Conservation (phyloP, 2,113 vertebrate genomes). For the Marcusenius ussheri region DNA sequence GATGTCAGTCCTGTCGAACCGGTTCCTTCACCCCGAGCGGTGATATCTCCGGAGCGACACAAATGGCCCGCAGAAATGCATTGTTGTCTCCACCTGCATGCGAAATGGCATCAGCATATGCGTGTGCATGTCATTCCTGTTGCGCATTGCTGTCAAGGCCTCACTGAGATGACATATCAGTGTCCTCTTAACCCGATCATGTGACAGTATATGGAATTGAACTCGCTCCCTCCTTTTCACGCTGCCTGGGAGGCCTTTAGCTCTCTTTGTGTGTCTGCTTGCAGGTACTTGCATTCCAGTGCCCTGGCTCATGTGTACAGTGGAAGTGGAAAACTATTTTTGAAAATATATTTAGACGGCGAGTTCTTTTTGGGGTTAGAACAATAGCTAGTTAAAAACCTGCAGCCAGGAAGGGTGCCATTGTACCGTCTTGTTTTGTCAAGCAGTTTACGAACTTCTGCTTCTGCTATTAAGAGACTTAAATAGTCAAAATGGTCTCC, state of each 20-base stretch:
- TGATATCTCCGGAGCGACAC: not conserved
- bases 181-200: not conserved
- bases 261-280: not conserved
- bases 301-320: not conserved
- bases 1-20: not conserved
- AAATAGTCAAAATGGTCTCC: not conserved
- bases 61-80: not conserved
- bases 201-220: not conserved
- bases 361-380: constrained; percentile 2
- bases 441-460: not conserved
- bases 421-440: not conserved
- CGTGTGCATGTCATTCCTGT: not conserved
- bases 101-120: not conserved
- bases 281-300: not conserved
- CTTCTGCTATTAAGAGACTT: not conserved
- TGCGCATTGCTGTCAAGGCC: not conserved
- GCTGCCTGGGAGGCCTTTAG: not conserved
- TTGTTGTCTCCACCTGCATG: not conserved
- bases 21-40: not conserved
- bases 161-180: not conserved
- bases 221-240: not conserved
- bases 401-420: not conserved
- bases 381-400: not conserved
- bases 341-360: not conserved
- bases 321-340: constrained; percentile 9